phyloP scores from a whole-genome alignment of 2,888 invertebrate species.

The Ormia ochracea region DNA sequence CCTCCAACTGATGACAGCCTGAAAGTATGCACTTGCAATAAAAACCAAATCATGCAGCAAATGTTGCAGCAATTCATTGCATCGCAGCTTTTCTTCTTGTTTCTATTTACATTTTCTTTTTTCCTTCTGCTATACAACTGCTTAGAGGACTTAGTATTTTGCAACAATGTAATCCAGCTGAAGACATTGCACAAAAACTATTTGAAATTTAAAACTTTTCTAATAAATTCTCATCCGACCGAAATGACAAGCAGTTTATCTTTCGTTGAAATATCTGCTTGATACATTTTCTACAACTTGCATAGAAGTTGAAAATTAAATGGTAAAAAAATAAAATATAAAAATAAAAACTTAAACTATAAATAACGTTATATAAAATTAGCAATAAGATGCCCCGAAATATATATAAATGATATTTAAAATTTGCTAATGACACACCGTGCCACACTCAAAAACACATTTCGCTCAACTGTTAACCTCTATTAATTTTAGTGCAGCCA shows the following conservation, averaged over 20 bases:
- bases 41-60: not conserved
- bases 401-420: not conserved
- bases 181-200: slow-evolving; percentile 5
- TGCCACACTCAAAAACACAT: no score
- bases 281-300: slow-evolving; percentile 8
- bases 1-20: not conserved
- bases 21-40: not conserved
- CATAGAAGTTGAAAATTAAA: not conserved
- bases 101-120: not conserved
- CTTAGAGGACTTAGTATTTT: not conserved
- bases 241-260: slow-evolving; percentile 58
- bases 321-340: not conserved
- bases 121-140: not conserved
- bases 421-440: no score
- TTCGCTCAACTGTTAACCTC: no score
- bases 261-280: slow-evolving; percentile 38
- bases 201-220: slow-evolving; percentile 52
- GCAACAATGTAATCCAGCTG: slow-evolving; percentile 20
- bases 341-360: not conserved
- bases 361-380: not conserved
- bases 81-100: not conserved
- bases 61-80: not conserved
- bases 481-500: no score
- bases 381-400: not conserved
- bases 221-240: slow-evolving; percentile 51